A percentile compares a stretch with the other conserved stretches of the same genome.
Conservation (phyloP, 1,140 invertebrate genomes). For the Pseudomyrmex concolor region DNA sequence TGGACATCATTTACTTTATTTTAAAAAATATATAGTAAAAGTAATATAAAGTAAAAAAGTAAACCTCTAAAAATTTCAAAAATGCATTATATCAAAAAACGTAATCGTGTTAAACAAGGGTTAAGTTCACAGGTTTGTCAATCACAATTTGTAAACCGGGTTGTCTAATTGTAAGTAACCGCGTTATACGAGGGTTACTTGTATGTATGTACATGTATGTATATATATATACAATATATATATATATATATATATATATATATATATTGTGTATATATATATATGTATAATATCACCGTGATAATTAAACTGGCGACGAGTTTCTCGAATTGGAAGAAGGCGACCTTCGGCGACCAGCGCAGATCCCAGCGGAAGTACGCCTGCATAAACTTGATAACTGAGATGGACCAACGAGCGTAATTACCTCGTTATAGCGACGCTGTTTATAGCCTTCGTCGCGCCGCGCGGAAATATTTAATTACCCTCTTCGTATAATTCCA, state of each 20-base stretch:
- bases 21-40: too few relatives aligned
- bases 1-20: too few relatives aligned
- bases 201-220: too few relatives aligned
- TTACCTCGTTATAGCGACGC: conserved; percentile 57
- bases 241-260: too few relatives aligned
- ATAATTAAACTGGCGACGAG: conserved; percentile 51
- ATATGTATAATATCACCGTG: conserved; percentile 9
- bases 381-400: conserved; percentile 43
- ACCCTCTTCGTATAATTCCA: conserved; percentile 34
- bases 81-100: too few relatives aligned
- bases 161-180: too few relatives aligned
- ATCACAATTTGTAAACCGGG: too few relatives aligned
- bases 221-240: background rate
- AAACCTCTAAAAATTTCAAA: too few relatives aligned
- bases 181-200: too few relatives aligned
- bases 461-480: conserved; percentile 76
- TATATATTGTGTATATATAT: conserved; percentile 1
- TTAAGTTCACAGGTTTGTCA: too few relatives aligned
- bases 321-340: conserved; percentile 7
- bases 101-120: too few relatives aligned
- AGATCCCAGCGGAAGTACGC: conserved; percentile 29
- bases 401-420: conserved; percentile 55
- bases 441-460: conserved; percentile 67
- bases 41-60: too few relatives aligned
- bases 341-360: background rate